Evolutionary conservation across 1,140 invertebrate genomes (phyloP).

Genomic region (Cherax destructor): DNA sequence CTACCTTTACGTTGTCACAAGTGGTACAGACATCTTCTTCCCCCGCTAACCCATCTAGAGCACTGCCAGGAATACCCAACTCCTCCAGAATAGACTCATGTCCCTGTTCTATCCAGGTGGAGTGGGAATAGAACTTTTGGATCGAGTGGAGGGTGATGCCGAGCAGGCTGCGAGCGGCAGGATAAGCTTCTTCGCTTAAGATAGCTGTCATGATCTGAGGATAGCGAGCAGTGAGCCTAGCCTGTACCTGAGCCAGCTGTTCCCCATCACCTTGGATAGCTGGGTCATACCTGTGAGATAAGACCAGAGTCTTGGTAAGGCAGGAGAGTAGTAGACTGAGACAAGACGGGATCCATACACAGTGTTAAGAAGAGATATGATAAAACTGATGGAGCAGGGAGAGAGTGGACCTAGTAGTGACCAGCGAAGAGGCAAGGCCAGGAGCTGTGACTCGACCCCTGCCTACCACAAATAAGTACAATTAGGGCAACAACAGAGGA

Average conservation of each 20-base stretch:
- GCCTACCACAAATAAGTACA: too few relatives aligned
- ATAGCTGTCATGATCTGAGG: slow-evolving; percentile 52
- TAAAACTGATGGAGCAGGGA: too few relatives aligned
- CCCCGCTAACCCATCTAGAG: neutral
- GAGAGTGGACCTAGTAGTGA: too few relatives aligned
- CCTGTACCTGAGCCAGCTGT: neutral
- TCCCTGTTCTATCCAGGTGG: slow-evolving; percentile 56
- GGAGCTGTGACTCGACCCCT: too few relatives aligned
- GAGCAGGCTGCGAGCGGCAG: slow-evolving; percentile 45
- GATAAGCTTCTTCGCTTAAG: slow-evolving; percentile 36
- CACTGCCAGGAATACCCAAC: slow-evolving; percentile 25
- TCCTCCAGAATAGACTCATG: slow-evolving; percentile 16
- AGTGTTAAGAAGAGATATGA: too few relatives aligned
- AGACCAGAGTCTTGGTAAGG: neutral
- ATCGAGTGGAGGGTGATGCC: slow-evolving; percentile 43
- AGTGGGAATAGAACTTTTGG: slow-evolving; percentile 62
- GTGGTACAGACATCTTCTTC: slow-evolving; percentile 35
- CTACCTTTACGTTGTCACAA: slow-evolving; percentile 16
- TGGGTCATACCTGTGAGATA: slow-evolving; percentile 34
- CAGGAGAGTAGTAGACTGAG: too few relatives aligned
- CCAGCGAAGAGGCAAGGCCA: too few relatives aligned
- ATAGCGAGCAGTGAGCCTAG: neutral
- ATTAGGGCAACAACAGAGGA: too few relatives aligned
- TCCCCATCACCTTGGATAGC: slow-evolving; percentile 41
- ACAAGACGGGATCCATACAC: too few relatives aligned